These are phyloP conservation scores for Microcebus jonahi DNA, from an alignment of 2,113 vertebrate species.

Conservation along the genomic window DNA sequence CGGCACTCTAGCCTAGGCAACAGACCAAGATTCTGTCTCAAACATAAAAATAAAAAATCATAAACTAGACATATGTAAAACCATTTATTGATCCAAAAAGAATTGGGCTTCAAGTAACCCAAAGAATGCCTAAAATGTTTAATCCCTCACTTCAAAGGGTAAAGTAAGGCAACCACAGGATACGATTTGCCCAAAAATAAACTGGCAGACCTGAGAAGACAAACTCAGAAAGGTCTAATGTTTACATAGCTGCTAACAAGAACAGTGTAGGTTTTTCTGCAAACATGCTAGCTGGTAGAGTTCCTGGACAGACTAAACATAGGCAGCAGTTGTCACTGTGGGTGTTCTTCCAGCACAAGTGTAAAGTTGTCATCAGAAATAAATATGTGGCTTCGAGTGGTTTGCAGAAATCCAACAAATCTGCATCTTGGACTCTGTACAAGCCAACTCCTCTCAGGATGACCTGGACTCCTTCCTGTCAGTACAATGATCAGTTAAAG, in stretches of 20 bases:
- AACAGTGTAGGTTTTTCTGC: slow-evolving; percentile 55
- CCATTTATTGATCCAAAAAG: slow-evolving; percentile 10
- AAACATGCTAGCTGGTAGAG: slow-evolving; percentile 61
- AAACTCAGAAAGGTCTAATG: slow-evolving; percentile 62
- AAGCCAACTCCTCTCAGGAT: slow-evolving; percentile 62
- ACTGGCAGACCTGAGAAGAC: slow-evolving; percentile 36
- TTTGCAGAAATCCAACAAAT: slow-evolving; percentile 70
- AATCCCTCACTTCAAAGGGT: slow-evolving; percentile 28
- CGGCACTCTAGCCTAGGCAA: not conserved
- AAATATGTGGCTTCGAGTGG: slow-evolving; percentile 65
- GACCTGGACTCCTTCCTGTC: slow-evolving; percentile 64
- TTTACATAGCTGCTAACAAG: slow-evolving; percentile 70
- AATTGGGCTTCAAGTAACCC: slow-evolving; percentile 7
- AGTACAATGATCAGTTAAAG: slow-evolving; percentile 59
- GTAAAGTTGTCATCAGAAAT: slow-evolving; percentile 80
- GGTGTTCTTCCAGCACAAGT: slow-evolving; percentile 79
- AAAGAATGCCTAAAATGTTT: slow-evolving; percentile 45
- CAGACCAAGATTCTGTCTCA: too few relatives aligned
- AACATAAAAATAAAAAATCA: too few relatives aligned
- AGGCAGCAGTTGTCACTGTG: slow-evolving; percentile 76
- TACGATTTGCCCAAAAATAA: slow-evolving; percentile 27
- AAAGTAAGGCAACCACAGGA: slow-evolving; percentile 45
- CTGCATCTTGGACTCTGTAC: slow-evolving; percentile 47
- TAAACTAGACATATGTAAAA: not conserved
- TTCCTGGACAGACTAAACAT: slow-evolving; percentile 77